Base-by-base conservation (phyloP, 2,888 invertebrate species). In the Galerucella pusilla region DNA sequence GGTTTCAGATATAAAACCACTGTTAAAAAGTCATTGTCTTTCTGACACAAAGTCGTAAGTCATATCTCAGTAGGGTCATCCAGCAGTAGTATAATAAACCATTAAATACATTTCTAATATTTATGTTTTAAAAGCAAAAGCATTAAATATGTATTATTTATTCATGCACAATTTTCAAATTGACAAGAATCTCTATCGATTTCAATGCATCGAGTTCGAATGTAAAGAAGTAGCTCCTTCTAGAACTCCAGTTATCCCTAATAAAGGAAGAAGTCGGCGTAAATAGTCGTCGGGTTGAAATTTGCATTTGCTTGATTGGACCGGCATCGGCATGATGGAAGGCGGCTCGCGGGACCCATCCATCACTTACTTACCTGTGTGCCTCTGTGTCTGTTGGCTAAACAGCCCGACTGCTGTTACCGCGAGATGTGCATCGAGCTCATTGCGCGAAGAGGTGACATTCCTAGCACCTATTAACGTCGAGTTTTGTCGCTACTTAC, bases 291-390 rank as follows among this genome's bases (percentile, higher is more conserved):
- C 46, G 68, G 68, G 60, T 72, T 59, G 72, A 79, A 84, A 84
- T 84, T 84, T 83, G 81, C 84, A 84, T 84, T 84, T 83, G 79
- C 81, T 79, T 83, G 84, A 84, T 84, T 84, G 83, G 83, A 79
- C 78, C 74, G 80, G 80, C 79, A 78, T 76, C 75, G 80, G 79
- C 78, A 81, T 83, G 83, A 83, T 82, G 82, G 82, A 83, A 81
- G 78, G 79, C 79, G 75, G 77, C 83, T 78, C 84, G 68, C 66
- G 83, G 81, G 84, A 80, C 77, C 79, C 82, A 84, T 84, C 83
- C 82, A 83, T 84, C 83, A 84, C 83, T 84, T 83, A 84, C 83
- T 81, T 72, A 72, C 72, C 68, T 74, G 65, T 82, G 80, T 46
- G 64, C 46, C 46, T 65, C 46, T 46, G 46, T 65, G 35, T 65